These are phyloP conservation scores for Syngnathus acus DNA, from an alignment of 2,797 vertebrate genomes.

Conservation along the genomic window DNA sequence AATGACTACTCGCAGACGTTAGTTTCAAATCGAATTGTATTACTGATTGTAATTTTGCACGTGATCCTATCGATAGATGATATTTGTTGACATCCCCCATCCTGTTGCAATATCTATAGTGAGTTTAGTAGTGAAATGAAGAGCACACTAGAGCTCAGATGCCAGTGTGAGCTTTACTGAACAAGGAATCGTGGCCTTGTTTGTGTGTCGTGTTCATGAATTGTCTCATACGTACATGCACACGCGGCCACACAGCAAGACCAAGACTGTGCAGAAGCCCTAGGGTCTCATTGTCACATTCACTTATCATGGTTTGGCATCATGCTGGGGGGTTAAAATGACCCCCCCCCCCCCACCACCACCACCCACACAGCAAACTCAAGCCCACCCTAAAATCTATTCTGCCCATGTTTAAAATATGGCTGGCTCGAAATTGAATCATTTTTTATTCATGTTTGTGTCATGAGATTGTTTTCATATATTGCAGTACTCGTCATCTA, in stretches of 20 bases:
- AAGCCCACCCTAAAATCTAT: constrained; percentile 21
- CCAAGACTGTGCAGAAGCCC: constrained; percentile 37
- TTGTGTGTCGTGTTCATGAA: constrained; percentile 27
- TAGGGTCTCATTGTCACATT: constrained; percentile 63
- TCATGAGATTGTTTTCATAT: not conserved
- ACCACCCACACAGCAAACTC: constrained; percentile 17
- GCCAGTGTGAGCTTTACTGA: constrained; percentile 29
- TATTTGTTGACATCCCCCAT: not conserved
- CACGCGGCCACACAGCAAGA: not conserved
- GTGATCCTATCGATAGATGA: not conserved
- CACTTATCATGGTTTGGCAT: constrained; percentile 62
- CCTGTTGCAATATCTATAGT: constrained; percentile 24
- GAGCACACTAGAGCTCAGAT: constrained; percentile 16
- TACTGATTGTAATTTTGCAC: not conserved
- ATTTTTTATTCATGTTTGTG: constrained; percentile 6
- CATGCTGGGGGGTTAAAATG: constrained; percentile 49
- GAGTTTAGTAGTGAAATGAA: constrained; percentile 31
- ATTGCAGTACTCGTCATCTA: not conserved
- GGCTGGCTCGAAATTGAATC: constrained; percentile 14
- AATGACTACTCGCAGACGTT: not conserved
- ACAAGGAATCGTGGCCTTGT: constrained; percentile 45
- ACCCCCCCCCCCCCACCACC: constrained; percentile 28
- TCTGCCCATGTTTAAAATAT: constrained; percentile 28
- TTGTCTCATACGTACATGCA: constrained; percentile 43
- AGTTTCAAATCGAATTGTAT: not conserved